Conservation (phyloP, 2,888 invertebrate species). For the Melanargia galathea region DNA sequence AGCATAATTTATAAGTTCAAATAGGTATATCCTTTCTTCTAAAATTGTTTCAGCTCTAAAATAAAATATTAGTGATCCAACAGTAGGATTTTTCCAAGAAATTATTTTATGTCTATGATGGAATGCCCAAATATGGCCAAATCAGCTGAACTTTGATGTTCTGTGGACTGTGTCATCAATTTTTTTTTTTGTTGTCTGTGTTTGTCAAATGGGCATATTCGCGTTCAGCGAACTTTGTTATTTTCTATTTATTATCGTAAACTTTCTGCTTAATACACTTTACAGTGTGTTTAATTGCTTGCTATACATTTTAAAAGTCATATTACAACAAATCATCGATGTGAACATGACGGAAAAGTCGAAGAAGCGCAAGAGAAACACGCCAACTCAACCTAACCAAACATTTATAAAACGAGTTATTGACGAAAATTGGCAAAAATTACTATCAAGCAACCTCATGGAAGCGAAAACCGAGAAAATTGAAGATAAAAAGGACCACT, state of each 20-base stretch:
- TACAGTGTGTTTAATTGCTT: constrained; percentile 46
- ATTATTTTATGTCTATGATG: not conserved
- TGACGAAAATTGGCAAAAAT: constrained; percentile 74
- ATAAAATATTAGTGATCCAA: too few relatives aligned
- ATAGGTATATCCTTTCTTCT: too few relatives aligned
- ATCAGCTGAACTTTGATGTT: too few relatives aligned
- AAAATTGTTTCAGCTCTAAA: too few relatives aligned
- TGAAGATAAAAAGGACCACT: constrained; percentile 52
- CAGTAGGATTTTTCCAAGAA: not conserved
- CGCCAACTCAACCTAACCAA: constrained; percentile 56
- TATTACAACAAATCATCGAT: constrained; percentile 51
- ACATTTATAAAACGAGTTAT: constrained; percentile 59
- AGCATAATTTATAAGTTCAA: too few relatives aligned
- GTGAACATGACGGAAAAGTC: constrained; percentile 67
- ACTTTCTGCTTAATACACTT: constrained; percentile 57
- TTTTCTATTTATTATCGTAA: constrained; percentile 58
- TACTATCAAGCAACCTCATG: constrained; percentile 63
- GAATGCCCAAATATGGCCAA: too few relatives aligned
- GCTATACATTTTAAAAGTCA: constrained; percentile 46
- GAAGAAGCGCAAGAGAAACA: constrained; percentile 61
- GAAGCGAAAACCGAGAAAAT: constrained; percentile 62
- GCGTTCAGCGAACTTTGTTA: constrained; percentile 54
- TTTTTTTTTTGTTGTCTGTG: not conserved
- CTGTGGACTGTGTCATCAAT: too few relatives aligned
- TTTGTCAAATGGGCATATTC: constrained; percentile 51